Conservation (phyloP, 2,113 vertebrate species). For the Brienomyrus longianalis region DNA sequence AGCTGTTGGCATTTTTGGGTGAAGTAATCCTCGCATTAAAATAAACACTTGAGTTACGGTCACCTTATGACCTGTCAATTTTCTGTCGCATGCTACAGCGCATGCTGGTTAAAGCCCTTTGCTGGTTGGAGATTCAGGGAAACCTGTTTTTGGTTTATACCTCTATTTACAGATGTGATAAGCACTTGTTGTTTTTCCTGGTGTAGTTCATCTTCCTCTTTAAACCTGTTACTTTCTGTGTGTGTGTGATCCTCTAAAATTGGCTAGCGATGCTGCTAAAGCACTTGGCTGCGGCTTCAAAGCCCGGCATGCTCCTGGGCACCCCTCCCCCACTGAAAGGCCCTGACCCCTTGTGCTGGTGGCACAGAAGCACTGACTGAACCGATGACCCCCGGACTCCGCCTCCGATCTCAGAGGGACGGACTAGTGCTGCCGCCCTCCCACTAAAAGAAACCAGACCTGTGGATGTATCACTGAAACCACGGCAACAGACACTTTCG, state of each 20-base stretch:
- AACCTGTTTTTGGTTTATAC: background rate
- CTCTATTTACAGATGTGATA: background rate
- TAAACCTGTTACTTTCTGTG: background rate
- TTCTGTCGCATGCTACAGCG: background rate
- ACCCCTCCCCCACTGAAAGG: background rate
- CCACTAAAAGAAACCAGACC: background rate
- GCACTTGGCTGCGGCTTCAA: background rate
- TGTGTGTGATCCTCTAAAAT: background rate
- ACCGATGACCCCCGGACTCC: background rate
- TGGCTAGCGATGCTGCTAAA: background rate
- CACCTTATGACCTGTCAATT: background rate
- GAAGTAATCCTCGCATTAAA: background rate
- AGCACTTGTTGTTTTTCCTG: background rate
- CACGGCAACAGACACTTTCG: background rate
- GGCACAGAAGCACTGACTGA: background rate
- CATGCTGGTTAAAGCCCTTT: background rate
- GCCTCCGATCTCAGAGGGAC: background rate
- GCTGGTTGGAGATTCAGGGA: background rate
- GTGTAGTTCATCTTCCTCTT: background rate
- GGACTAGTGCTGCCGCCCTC: background rate
- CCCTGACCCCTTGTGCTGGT: background rate
- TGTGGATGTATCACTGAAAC: background rate
- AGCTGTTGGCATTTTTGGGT: background rate
- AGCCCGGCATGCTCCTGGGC: background rate
- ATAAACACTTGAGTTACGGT: background rate